Percentiles rank a stretch among this genome's conserved stretches.
phyloP scores from a whole-genome alignment of 1,140 invertebrate species.

The Drosophila serrata region DNA sequence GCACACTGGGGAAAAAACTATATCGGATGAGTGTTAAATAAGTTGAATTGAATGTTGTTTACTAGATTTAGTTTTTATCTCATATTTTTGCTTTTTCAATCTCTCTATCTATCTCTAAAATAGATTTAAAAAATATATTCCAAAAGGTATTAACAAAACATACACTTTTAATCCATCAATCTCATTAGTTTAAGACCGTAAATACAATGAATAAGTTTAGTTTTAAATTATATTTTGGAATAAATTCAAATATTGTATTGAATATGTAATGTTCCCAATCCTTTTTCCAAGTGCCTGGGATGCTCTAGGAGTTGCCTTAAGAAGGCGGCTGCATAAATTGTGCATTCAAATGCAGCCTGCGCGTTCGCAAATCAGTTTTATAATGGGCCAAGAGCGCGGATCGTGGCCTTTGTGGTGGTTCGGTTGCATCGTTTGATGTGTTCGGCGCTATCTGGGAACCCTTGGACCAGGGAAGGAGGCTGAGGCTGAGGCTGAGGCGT shows the following conservation, averaged over 20 bases:
- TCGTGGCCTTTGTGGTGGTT: constrained; percentile 8
- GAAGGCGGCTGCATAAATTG: constrained; percentile 59
- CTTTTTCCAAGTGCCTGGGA: constrained; percentile 5
- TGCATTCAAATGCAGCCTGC: constrained; percentile 47
- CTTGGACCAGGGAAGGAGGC: constrained; percentile 6
- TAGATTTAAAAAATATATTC: too few relatives aligned
- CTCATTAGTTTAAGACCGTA: too few relatives aligned
- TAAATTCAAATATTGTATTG: too few relatives aligned
- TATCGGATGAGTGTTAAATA: too few relatives aligned
- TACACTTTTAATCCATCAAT: too few relatives aligned
- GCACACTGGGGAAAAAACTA: constrained; percentile 19
- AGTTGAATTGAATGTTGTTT: too few relatives aligned
- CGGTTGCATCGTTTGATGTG: constrained; percentile 41
- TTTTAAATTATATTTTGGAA: too few relatives aligned
- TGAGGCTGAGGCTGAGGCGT: neutral
- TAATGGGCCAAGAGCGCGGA: constrained; percentile 48
- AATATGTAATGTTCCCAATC: neutral
- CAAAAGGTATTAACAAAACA: too few relatives aligned
- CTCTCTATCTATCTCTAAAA: too few relatives aligned
- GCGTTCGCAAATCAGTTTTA: constrained; percentile 74
- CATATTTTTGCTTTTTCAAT: too few relatives aligned
- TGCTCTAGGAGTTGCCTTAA: constrained; percentile 30
- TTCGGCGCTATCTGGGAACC: constrained; percentile 41
- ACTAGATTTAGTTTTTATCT: too few relatives aligned
- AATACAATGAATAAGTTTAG: too few relatives aligned